Evolutionary conservation across 2,113 vertebrate genomes (phyloP), one percentile per base, ranked within the genome.

Genomic region (Chiloscyllium plagiosum): DNA sequence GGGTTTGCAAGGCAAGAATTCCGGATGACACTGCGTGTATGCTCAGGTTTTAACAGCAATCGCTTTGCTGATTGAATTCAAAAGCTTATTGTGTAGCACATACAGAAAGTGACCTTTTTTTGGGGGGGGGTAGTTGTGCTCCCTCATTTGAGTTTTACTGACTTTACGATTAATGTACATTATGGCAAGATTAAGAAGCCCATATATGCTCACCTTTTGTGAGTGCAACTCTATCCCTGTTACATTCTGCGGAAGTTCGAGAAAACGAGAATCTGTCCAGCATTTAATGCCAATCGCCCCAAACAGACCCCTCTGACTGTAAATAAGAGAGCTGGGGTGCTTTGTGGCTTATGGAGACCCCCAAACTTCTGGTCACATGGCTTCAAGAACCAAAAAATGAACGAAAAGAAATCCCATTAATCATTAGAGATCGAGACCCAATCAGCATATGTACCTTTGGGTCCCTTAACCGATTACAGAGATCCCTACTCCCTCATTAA

Each of bases 91-190:
- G 29, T 56, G 87, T 61, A 61, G 86, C 50, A n/a, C 33, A 29
- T 17, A 66, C 33, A 68, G 89, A 66, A 93, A 93, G 33, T 66
- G 89, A 66, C 61, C 20, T n/a, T 37, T 93, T n/a, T 65, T 20
- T 19, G 15, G 15, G 33, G 33, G 61, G 42, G 42, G 42, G 42
- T 47, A 1, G 42, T 4, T 33, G 89, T 3, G 19, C 56, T 19
- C 15, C 17, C 61, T 61, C 89, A 56, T 90, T 37, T 66, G n/a
- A 37, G 61, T 93, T 93, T 93, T 66, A 37, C 56, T 93, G 56
- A 33, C 33, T 66, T 93, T 93, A 93, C 61, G 66, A 17, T 37
- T 66, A 93, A 93, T 93, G 89, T 93, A 93, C 61, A 93, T 37
- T 93, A 93, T 37, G 61, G 89, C 61, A 66, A 66, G 61, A 68